Conservation (phyloP, 1,140 invertebrate genomes). For the Leptopilina boulardi region DNA sequence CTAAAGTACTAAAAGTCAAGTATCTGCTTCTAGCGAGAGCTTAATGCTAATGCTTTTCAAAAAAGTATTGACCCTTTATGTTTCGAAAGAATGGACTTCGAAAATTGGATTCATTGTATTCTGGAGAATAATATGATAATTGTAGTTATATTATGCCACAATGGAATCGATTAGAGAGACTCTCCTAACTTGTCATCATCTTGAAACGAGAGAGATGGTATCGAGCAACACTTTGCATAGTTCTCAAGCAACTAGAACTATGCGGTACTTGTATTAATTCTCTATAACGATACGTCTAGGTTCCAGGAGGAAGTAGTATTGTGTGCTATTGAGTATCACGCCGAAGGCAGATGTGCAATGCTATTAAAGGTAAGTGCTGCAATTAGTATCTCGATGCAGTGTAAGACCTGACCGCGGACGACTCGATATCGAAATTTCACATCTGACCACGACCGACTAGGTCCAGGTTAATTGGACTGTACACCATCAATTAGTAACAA, state of each 20-base stretch:
- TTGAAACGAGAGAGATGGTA: neutral
- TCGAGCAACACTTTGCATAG: slow-evolving; percentile 20
- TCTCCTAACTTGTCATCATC: slow-evolving; percentile 16
- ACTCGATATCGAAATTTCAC: slow-evolving; percentile 31
- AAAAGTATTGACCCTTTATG: no score
- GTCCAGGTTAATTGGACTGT: slow-evolving; percentile 11
- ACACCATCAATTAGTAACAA: slow-evolving; percentile 30
- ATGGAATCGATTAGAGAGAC: neutral
- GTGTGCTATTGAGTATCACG: slow-evolving; percentile 19
- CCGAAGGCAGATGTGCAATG: slow-evolving; percentile 26
- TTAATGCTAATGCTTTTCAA: no score
- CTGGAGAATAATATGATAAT: neutral
- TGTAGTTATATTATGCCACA: neutral
- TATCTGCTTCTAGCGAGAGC: no score
- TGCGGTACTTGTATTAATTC: slow-evolving; percentile 10
- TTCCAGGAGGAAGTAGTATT: slow-evolving; percentile 21
- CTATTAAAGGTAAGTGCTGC: slow-evolving; percentile 26
- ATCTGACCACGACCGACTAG: slow-evolving; percentile 30
- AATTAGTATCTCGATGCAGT: slow-evolving; percentile 21
- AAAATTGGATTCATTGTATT: no score
- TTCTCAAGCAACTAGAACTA: slow-evolving; percentile 10
- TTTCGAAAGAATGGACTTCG: no score
- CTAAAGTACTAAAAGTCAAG: no score
- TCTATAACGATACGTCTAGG: slow-evolving; percentile 24
- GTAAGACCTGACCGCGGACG: slow-evolving; percentile 23